Evolutionary conservation across 2,113 vertebrate species (phyloP).

Genomic region (Sula dactylatra): DNA sequence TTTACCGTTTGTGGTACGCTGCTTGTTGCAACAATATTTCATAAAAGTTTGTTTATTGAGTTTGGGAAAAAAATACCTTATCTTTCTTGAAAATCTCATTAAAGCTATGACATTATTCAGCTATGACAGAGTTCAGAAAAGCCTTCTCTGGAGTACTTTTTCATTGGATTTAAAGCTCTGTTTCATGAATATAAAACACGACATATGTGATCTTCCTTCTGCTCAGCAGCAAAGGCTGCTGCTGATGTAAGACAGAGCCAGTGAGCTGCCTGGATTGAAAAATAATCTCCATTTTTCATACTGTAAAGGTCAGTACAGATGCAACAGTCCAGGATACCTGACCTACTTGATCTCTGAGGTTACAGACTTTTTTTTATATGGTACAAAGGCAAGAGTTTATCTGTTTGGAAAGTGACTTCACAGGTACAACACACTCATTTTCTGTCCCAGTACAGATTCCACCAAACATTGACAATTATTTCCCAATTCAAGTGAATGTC

Average conservation of each 20-base stretch:
- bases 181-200: background rate
- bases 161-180: background rate
- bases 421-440: background rate
- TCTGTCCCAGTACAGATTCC: background rate
- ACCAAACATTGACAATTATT: background rate
- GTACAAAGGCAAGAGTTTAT: background rate
- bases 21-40: background rate
- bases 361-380: background rate
- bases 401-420: background rate
- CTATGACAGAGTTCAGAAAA: background rate
- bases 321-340: background rate
- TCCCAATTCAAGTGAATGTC: background rate
- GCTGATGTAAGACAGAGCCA: background rate
- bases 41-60: background rate
- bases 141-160: background rate
- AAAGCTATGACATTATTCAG: background rate
- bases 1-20: background rate
- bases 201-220: background rate
- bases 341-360: background rate
- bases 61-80: background rate
- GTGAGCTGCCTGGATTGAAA: background rate
- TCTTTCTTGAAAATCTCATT: background rate
- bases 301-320: background rate
- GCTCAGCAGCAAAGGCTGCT: background rate
- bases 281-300: background rate